Percentiles rank a stretch among this genome's conserved stretches.
These are phyloP conservation scores for Odontamblyopus lacepedii DNA, from an alignment of 2,797 vertebrate species.

Conservation along the genomic window DNA sequence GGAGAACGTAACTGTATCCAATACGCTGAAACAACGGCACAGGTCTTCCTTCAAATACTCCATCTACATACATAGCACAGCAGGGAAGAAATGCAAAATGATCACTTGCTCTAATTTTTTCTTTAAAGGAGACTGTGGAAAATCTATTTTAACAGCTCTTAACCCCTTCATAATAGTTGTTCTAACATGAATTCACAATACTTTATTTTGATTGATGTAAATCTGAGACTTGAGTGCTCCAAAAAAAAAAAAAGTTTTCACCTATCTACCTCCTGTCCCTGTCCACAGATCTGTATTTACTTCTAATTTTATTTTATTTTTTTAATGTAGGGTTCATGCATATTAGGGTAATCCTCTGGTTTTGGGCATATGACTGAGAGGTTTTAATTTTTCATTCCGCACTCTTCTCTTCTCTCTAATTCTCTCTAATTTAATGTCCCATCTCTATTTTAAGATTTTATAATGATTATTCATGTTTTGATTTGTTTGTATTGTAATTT, in stretches of 20 bases:
- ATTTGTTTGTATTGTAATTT: too few species aligned
- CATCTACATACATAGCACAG: not conserved
- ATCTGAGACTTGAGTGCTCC: not conserved
- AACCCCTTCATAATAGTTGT: not conserved
- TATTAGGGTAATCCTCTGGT: too few species aligned
- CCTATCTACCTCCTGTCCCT: too few species aligned
- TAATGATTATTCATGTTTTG: too few species aligned
- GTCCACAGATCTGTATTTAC: not conserved
- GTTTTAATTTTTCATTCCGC: too few species aligned
- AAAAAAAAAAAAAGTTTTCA: too few species aligned
- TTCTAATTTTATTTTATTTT: not conserved
- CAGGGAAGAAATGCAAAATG: not conserved
- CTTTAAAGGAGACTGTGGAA: not conserved
- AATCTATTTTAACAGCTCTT: not conserved
- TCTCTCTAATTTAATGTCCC: too few species aligned
- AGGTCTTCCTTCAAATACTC: conserved; percentile 10
- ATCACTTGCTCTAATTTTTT: too few species aligned
- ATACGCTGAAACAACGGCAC: conserved; percentile 21
- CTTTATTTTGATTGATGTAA: not conserved
- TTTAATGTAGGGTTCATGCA: too few species aligned
- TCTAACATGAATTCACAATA: not conserved
- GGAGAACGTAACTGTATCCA: conserved; percentile 24
- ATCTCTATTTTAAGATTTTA: too few species aligned
- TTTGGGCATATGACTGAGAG: too few species aligned
- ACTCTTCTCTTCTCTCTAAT: too few species aligned